Evolutionary conservation across 2,113 vertebrate genomes (phyloP).

Genomic region (Solea solea): DNA sequence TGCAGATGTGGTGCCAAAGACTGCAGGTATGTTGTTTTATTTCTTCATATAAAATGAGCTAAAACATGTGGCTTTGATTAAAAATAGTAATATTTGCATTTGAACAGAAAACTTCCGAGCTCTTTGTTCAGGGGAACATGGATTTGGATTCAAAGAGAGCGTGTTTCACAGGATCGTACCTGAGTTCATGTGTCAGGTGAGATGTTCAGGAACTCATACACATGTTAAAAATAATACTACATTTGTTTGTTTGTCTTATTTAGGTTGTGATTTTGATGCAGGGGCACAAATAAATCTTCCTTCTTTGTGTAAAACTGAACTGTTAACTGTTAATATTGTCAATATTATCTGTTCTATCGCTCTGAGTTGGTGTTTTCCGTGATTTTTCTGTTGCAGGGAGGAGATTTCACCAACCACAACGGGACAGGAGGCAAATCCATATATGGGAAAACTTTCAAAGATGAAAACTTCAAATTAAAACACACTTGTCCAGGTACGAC

Average conservation of each 20-base stretch:
- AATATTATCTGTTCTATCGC: too few species aligned
- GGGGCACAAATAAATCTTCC: not conserved
- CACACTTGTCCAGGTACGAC: constrained; percentile 88
- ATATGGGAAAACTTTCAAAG: constrained; percentile 91
- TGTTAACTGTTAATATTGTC: too few species aligned
- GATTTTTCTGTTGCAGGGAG: constrained; percentile 82
- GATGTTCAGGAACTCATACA: not conserved
- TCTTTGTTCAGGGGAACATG: constrained; percentile 92
- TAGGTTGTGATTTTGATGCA: too few species aligned
- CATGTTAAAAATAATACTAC: too few species aligned
- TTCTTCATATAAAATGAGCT: not conserved
- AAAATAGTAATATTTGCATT: not conserved
- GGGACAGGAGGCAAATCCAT: constrained; percentile 97
- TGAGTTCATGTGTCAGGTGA: constrained; percentile 97
- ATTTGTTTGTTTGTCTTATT: not conserved
- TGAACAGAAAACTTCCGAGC: constrained; percentile 91
- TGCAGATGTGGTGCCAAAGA: constrained; percentile 92
- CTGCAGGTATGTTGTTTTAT: constrained; percentile 84
- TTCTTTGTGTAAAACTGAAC: not conserved
- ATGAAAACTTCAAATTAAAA: constrained; percentile 95
- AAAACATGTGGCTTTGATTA: not conserved
- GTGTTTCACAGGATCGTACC: constrained; percentile 94
- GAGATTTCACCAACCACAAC: constrained; percentile 93
- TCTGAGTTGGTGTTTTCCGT: not conserved
- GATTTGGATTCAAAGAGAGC: constrained; percentile 94